phyloP scores from a whole-genome alignment of 2,113 vertebrate species.

The Proteles cristata region DNA sequence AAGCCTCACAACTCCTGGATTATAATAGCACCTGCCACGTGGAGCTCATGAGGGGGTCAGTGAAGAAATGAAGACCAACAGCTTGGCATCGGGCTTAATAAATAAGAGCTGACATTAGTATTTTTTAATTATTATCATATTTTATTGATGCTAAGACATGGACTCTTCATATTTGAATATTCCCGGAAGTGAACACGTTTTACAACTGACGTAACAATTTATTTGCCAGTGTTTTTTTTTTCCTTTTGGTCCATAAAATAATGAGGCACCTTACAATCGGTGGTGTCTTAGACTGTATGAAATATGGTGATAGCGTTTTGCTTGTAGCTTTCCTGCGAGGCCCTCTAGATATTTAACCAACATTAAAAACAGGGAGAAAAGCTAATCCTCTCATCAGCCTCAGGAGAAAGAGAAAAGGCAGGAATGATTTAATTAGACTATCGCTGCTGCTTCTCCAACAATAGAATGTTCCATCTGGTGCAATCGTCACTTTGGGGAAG shows the following conservation, averaged over 20 bases:
- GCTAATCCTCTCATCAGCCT: background rate
- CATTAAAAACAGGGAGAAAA: conserved; percentile 28
- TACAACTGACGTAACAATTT: conserved; percentile 47
- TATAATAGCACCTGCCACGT: background rate
- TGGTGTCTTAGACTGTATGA: background rate
- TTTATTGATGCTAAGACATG: conserved; percentile 42
- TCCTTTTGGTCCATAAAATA: conserved; percentile 8
- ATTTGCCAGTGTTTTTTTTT: background rate
- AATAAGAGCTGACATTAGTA: background rate
- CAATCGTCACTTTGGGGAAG: background rate
- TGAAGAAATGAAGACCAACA: background rate
- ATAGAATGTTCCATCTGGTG: background rate
- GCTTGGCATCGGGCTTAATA: background rate
- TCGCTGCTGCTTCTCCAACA: background rate
- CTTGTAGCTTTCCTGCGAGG: background rate
- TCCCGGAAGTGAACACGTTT: conserved; percentile 17
- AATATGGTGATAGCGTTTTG: background rate
- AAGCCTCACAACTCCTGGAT: background rate
- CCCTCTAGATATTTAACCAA: conserved; percentile 40
- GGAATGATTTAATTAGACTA: background rate
- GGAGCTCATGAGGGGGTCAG: background rate
- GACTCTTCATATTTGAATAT: conserved; percentile 40
- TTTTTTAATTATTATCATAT: conserved; percentile 37
- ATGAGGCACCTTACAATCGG: background rate
- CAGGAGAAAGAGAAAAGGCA: background rate